Conservation (phyloP, 2,113 vertebrate genomes). For the Centropristis striata region DNA sequence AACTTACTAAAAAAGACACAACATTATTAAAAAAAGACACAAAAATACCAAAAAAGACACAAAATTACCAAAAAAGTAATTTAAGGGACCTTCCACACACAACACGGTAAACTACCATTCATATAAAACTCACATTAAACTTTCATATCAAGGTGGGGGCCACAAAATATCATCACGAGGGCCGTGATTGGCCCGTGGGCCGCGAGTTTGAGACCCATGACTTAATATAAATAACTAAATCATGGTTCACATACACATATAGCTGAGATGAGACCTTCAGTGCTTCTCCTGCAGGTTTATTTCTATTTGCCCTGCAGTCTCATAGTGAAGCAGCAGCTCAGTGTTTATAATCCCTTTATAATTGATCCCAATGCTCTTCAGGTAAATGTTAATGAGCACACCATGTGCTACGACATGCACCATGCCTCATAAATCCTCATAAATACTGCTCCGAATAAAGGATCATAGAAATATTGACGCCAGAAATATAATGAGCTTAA, state of each 20-base stretch:
- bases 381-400: slow-evolving; percentile 28
- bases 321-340: neutral
- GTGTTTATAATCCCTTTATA: slow-evolving; percentile 30
- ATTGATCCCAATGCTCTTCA: slow-evolving; percentile 25
- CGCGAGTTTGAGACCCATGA: no score
- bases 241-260: neutral
- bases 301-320: slow-evolving; percentile 1
- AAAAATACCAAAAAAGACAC: no score
- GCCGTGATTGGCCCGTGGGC: no score
- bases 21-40: no score
- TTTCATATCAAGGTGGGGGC: no score
- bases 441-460: neutral
- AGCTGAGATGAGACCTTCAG: neutral
- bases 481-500: neutral
- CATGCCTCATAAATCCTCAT: neutral
- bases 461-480: neutral
- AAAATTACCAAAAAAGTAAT: no score
- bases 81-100: no score
- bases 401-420: slow-evolving; percentile 3
- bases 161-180: no score
- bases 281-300: neutral
- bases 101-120: no score
- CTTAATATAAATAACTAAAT: no score
- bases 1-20: no score
- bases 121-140: no score